These are phyloP conservation scores for Poeciliopsis turneri DNA, from an alignment of 2,797 vertebrate genomes.

Conservation along the genomic window DNA sequence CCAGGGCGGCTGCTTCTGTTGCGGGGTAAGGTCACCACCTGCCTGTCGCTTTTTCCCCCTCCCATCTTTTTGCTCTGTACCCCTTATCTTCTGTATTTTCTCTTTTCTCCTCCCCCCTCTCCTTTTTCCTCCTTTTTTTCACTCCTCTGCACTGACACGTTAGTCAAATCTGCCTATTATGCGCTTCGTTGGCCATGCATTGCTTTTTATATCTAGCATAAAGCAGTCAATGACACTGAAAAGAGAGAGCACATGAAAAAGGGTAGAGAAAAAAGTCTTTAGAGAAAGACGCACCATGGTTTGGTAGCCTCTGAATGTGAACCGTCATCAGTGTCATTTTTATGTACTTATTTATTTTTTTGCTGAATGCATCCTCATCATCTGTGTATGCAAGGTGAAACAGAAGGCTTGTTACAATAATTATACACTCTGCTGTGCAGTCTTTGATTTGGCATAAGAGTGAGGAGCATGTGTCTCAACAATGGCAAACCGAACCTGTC, in stretches of 20 bases:
- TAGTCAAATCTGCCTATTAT: slow-evolving; percentile 78
- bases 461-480: slow-evolving; percentile 58
- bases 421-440: slow-evolving; percentile 61
- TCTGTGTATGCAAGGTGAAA: slow-evolving; percentile 45
- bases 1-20: slow-evolving; percentile 60
- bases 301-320: slow-evolving; percentile 48
- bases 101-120: slow-evolving; percentile 10
- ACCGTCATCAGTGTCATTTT: slow-evolving; percentile 55
- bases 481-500: slow-evolving; percentile 39
- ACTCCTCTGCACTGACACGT: slow-evolving; percentile 68
- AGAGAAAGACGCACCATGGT: slow-evolving; percentile 42
- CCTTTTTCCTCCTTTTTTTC: slow-evolving; percentile 45
- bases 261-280: slow-evolving; percentile 21
- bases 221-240: slow-evolving; percentile 74
- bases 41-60: slow-evolving; percentile 29
- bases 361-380: slow-evolving; percentile 48
- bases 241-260: slow-evolving; percentile 55
- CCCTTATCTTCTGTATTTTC: slow-evolving; percentile 20
- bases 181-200: slow-evolving; percentile 69
- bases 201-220: slow-evolving; percentile 74
- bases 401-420: slow-evolving; percentile 66
- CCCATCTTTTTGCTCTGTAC: slow-evolving; percentile 12
- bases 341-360: slow-evolving; percentile 36
- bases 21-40: slow-evolving; percentile 56
- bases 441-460: slow-evolving; percentile 66